A percentile compares a stretch with the other conserved stretches of the same genome.
phyloP scores from a whole-genome alignment of 2,797 vertebrate genomes.

The Potorous gilbertii region DNA sequence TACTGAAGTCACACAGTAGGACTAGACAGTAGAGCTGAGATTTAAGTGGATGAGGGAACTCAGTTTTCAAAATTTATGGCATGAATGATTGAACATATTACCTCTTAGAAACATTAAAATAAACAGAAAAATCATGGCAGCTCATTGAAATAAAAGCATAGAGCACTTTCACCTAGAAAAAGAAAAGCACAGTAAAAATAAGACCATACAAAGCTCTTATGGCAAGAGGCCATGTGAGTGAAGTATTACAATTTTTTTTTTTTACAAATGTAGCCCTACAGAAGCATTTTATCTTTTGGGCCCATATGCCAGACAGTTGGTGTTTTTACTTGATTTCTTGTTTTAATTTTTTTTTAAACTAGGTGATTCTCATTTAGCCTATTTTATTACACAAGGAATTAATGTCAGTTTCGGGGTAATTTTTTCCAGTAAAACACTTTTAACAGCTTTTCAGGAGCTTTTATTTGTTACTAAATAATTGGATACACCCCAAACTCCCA shows the following conservation, averaged over 20 bases:
- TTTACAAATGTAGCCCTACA: neutral
- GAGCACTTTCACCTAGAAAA: neutral
- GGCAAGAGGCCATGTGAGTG: neutral
- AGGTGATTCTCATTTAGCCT: slow-evolving; percentile 54
- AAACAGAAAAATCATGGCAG: slow-evolving; percentile 1
- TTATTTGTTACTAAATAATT: slow-evolving; percentile 65
- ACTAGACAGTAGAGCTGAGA: neutral
- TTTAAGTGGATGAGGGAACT: neutral
- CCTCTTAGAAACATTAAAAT: slow-evolving; percentile 14
- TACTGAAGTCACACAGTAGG: neutral
- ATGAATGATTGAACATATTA: neutral
- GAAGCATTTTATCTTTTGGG: slow-evolving; percentile 45
- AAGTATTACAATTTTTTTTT: neutral
- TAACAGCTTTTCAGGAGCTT: slow-evolving; percentile 56
- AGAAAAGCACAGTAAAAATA: neutral
- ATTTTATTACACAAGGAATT: slow-evolving; percentile 60
- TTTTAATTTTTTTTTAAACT: slow-evolving; percentile 72
- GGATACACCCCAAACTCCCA: slow-evolving; percentile 43
- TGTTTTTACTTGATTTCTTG: slow-evolving; percentile 72
- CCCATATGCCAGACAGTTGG: slow-evolving; percentile 57
- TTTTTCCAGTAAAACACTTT: slow-evolving; percentile 57
- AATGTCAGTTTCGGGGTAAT: slow-evolving; percentile 58
- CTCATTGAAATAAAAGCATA: neutral
- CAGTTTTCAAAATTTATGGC: neutral
- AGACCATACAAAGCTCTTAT: neutral